phyloP scores from a whole-genome alignment of 2,888 invertebrate species.

The Trachelus troglodyta region DNA sequence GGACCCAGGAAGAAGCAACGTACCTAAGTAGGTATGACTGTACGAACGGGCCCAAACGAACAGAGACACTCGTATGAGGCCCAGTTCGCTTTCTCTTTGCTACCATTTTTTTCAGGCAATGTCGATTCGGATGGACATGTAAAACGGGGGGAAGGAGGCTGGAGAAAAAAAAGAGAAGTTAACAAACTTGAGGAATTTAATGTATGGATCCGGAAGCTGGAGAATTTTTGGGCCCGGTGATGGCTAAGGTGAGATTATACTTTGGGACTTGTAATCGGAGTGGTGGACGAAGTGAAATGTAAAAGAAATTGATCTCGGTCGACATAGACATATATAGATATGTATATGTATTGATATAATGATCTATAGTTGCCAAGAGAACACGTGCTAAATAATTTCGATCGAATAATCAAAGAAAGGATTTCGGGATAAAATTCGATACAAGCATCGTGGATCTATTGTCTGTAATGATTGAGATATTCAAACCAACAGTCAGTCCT shows the following conservation, averaged over 20 bases:
- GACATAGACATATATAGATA: neutral
- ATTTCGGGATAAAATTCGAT: neutral
- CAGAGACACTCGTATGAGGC: neutral
- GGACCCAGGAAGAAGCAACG: neutral
- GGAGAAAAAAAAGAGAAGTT: neutral
- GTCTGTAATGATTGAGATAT: neutral
- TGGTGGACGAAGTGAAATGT: neutral
- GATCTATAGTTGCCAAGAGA: neutral
- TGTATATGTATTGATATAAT: neutral
- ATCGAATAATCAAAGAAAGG: neutral
- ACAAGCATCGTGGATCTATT: neutral
- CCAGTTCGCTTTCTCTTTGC: slow-evolving; percentile 2
- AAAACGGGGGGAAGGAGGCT: neutral
- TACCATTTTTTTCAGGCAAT: neutral
- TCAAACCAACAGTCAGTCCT: neutral
- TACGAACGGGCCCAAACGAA: neutral
- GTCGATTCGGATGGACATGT: neutral
- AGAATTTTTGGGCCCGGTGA: neutral
- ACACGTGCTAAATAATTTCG: neutral
- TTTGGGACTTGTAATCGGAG: neutral
- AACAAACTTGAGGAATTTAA: neutral
- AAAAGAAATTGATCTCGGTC: neutral
- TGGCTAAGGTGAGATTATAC: neutral
- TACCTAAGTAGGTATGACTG: neutral
- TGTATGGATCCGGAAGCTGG: slow-evolving; percentile 5